Evolutionary conservation across 2,113 vertebrate species (phyloP), one percentile per base, ranked within the genome.

Genomic region (Scolopax mira): DNA sequence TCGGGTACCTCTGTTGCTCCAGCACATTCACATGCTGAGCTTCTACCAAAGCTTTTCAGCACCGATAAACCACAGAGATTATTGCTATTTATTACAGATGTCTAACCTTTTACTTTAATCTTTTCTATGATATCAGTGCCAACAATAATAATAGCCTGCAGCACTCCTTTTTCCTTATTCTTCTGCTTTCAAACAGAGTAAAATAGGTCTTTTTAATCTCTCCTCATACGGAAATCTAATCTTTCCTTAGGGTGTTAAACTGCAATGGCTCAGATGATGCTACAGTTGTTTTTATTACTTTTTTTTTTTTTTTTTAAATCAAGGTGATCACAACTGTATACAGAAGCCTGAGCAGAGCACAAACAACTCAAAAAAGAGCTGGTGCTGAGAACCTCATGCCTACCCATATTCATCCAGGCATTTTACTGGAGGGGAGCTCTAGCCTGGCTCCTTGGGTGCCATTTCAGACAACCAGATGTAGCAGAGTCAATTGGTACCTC

Each of bases 391-490:
- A 13, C 11, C 18, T 57, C 17, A 33, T 9, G 3, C 60, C n/a
- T 15, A 51, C 13, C 11, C 28, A 22, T 35, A 37, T 6, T 16
- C 35, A 22, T 1, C 11, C 1, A 1, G 25, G 23, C 25, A 25
- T 57, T 82, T 86, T 31, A 46, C 14, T 24, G 10, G 16, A 11
- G 35, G 62, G 52, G 9, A 64, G 72, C 58, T 61, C 35, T 9
- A 65, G 52, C 22, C 41, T 44, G 66, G 44, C 44, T 48, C 27
- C 0, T 0, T 16, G n/a, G 8, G 19, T 62, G n/a, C n/a, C n/a
- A n/a, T n/a, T n/a, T n/a, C n/a, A n/a, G n/a, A n/a, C n/a, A n/a
- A n/a, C n/a, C n/a, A n/a, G n/a, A n/a, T n/a, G n/a, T n/a, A n/a
- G 31, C 6, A 18, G 12, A 58, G 30, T 72, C 0, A 1, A 22